These are phyloP conservation scores for Nematostella vectensis DNA, from an alignment of 92 coral and sea anemone species.

Conservation along the genomic window DNA sequence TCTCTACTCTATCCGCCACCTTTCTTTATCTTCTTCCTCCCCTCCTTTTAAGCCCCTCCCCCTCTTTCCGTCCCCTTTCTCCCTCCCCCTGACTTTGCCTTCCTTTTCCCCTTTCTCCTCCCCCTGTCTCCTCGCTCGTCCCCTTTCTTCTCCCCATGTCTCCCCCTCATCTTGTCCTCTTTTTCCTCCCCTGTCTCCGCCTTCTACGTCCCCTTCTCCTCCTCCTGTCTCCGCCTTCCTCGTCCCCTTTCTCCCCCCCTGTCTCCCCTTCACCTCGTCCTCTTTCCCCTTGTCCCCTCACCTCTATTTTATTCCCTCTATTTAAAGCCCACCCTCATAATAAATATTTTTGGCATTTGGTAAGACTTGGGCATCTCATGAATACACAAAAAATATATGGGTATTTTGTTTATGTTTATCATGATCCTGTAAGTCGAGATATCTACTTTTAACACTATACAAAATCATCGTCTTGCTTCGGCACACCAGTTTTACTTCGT, in stretches of 20 bases:
- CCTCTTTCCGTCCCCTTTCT: too few species aligned
- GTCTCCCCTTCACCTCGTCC: background rate
- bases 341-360: too few species aligned
- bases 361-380: too few species aligned
- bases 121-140: background rate
- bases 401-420: too few species aligned
- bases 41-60: too few species aligned
- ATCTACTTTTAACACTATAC: too few species aligned
- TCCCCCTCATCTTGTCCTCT: background rate
- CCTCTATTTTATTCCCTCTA: background rate
- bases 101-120: background rate
- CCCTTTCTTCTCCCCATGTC: background rate
- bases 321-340: background rate
- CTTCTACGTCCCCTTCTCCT: background rate
- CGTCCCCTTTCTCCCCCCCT: background rate
- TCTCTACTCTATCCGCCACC: too few species aligned
- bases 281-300: background rate
- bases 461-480: too few species aligned
- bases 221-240: background rate
- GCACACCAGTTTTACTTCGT: too few species aligned
- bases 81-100: background rate
- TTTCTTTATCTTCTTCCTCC: too few species aligned
- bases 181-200: background rate
- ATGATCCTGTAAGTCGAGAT: too few species aligned
- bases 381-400: too few species aligned